These are phyloP conservation scores for Echiichthys vipera DNA, from an alignment of 2,797 vertebrate genomes.

Conservation along the genomic window DNA sequence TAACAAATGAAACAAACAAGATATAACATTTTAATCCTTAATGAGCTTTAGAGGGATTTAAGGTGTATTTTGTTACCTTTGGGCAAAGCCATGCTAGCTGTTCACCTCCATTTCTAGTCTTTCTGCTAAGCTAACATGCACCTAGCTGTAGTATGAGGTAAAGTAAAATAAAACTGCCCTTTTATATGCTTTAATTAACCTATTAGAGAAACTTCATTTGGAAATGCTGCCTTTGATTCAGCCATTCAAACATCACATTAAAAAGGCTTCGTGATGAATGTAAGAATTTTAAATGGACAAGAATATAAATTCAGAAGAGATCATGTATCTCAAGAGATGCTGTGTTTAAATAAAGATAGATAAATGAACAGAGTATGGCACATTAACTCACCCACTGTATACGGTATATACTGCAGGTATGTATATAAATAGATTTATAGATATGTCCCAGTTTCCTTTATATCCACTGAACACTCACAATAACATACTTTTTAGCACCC, in stretches of 20 bases:
- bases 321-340: neutral
- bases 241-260: neutral
- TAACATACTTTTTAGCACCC: conserved; percentile 17
- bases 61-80: too few relatives aligned
- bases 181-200: too few relatives aligned
- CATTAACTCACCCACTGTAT: neutral
- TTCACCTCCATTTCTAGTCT: too few relatives aligned
- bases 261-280: conserved; percentile 3
- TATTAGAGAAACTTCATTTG: too few relatives aligned
- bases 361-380: conserved; percentile 1
- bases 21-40: too few relatives aligned
- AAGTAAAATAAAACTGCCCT: too few relatives aligned
- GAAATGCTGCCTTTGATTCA: too few relatives aligned
- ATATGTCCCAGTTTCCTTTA: conserved; percentile 20
- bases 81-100: too few relatives aligned
- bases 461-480: conserved; percentile 8
- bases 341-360: conserved; percentile 4
- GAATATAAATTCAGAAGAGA: neutral
- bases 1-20: too few relatives aligned
- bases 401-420: conserved; percentile 1
- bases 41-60: too few relatives aligned
- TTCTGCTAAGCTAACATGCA: too few relatives aligned
- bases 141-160: too few relatives aligned
- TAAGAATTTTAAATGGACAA: conserved; percentile 32
- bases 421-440: neutral